Percentiles rank a stretch among this genome's conserved stretches.
These are phyloP conservation scores for Peromyscus nudipes DNA, from an alignment of 2,797 vertebrate genomes.

Conservation along the genomic window DNA sequence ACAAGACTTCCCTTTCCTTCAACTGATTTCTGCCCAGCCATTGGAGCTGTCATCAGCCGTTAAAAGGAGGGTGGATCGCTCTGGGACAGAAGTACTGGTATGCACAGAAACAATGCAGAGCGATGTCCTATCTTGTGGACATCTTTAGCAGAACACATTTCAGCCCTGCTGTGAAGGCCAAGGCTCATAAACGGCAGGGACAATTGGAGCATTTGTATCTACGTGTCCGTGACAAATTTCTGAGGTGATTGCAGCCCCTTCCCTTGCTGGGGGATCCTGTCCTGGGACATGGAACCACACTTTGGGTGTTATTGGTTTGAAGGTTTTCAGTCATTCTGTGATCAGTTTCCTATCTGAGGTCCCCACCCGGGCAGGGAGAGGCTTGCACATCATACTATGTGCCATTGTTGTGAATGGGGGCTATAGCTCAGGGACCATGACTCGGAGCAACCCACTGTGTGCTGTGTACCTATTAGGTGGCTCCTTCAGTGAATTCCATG, in stretches of 20 bases:
- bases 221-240: slow-evolving; percentile 22
- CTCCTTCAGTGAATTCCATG: fast-evolving
- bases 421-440: neutral
- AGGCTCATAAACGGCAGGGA: slow-evolving; percentile 87
- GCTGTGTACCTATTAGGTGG: fast-evolving
- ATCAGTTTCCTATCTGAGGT: neutral
- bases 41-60: slow-evolving; percentile 91
- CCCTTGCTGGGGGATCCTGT: neutral
- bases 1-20: slow-evolving; percentile 94
- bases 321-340: neutral
- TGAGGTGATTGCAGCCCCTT: fast-evolving
- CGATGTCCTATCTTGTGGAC: slow-evolving; percentile 88
- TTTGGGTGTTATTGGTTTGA: neutral
- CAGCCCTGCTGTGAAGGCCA: slow-evolving; percentile 81
- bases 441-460: neutral
- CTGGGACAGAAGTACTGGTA: slow-evolving; percentile 86
- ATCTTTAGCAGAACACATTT: slow-evolving; percentile 89
- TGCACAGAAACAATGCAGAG: slow-evolving; percentile 86
- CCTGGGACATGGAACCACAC: neutral
- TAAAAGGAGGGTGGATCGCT: slow-evolving; percentile 88
- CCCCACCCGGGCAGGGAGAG: fast-evolving
- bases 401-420: neutral
- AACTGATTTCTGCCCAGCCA: slow-evolving; percentile 92
- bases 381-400: neutral
- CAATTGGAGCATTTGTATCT: slow-evolving; percentile 72